Conservation (phyloP, 2,888 invertebrate genomes). For the Polymixis flavicincta region DNA sequence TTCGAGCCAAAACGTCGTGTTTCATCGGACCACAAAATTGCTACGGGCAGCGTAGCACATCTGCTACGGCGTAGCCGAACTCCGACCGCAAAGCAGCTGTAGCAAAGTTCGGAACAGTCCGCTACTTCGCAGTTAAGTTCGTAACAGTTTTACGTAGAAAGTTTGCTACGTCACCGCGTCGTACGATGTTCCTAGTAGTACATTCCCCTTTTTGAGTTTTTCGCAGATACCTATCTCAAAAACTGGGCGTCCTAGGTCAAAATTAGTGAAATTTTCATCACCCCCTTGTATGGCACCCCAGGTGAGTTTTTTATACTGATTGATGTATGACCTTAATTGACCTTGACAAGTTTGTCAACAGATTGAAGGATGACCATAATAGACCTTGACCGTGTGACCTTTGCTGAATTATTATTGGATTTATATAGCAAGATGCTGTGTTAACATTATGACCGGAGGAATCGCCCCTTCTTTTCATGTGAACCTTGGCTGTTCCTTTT, state of each 20-base stretch:
- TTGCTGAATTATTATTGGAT: too few relatives aligned
- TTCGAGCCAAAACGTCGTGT: neutral
- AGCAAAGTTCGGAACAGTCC: neutral
- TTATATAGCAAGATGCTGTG: too few relatives aligned
- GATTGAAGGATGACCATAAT: too few relatives aligned
- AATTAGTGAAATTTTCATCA: neutral
- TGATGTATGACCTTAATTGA: neutral
- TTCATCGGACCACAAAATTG: neutral
- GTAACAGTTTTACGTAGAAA: neutral
- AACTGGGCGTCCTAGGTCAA: neutral
- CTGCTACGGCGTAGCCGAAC: neutral
- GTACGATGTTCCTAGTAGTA: neutral
- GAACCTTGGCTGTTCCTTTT: too few relatives aligned
- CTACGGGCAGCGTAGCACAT: neutral
- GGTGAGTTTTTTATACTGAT: neutral
- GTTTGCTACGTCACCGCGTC: neutral
- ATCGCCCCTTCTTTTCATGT: too few relatives aligned
- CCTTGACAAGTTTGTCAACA: neutral
- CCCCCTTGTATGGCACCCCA: neutral
- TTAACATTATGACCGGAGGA: too few relatives aligned
- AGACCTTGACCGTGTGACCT: too few relatives aligned
- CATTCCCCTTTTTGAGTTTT: neutral
- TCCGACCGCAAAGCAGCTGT: neutral
- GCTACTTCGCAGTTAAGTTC: neutral
- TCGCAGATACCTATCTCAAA: neutral